These are phyloP conservation scores for Griposia aprilina DNA, from an alignment of 2,888 invertebrate species.

Conservation along the genomic window DNA sequence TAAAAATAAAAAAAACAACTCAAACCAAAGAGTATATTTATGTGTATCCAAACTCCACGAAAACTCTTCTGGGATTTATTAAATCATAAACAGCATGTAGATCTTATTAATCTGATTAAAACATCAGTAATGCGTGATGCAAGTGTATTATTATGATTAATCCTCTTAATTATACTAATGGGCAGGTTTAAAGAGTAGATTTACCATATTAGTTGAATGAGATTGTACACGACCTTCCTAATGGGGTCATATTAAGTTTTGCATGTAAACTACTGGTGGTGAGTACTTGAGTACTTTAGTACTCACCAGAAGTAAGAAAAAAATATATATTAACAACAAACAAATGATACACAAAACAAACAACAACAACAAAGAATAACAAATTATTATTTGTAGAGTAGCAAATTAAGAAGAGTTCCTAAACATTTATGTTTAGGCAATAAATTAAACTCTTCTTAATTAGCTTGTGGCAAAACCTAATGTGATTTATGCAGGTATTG, in stretches of 20 bases:
- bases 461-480: constrained; percentile 8
- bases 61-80: constrained; percentile 4
- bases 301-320: too few species aligned
- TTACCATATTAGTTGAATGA: constrained; percentile 28
- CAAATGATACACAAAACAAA: too few species aligned
- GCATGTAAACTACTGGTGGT: not conserved
- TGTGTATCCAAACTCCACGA: not conserved
- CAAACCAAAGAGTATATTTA: constrained; percentile 1
- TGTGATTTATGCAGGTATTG: constrained; percentile 19
- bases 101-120: constrained; percentile 35
- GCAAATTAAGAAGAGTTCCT: too few species aligned
- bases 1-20: not conserved
- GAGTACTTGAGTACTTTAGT: too few species aligned
- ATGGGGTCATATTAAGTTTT: constrained; percentile 25
- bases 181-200: constrained; percentile 13
- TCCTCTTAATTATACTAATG: constrained; percentile 47
- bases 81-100: constrained; percentile 12
- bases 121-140: constrained; percentile 39
- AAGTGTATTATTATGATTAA: constrained; percentile 26
- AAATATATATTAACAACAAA: too few species aligned
- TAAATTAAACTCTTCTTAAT: constrained; percentile 23
- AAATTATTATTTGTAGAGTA: too few species aligned
- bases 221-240: constrained; percentile 20
- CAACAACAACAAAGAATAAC: too few species aligned
- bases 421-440: not conserved